These are phyloP conservation scores for Drosophila macrospina DNA, from an alignment of 2,888 invertebrate species.

Conservation along the genomic window DNA sequence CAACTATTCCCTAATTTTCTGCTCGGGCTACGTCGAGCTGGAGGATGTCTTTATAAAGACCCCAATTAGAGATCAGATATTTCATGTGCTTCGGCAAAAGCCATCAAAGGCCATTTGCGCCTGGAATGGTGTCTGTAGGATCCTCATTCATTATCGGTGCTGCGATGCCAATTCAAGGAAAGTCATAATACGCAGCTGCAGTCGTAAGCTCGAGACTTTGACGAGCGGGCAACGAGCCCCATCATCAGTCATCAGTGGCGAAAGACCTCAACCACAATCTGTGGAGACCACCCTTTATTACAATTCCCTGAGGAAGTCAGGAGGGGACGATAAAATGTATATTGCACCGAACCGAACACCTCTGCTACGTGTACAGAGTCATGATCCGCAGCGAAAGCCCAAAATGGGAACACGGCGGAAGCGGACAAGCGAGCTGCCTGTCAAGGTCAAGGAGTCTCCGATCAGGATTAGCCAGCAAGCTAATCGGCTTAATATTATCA, in stretches of 20 bases:
- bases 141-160: background rate
- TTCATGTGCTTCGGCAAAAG: background rate
- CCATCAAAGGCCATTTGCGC: background rate
- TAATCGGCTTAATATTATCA: background rate
- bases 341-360: too few relatives aligned
- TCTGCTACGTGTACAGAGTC: background rate
- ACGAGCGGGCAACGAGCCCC: too few relatives aligned
- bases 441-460: background rate
- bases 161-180: background rate
- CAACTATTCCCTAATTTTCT: slow-evolving; percentile 9
- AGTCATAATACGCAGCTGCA: background rate
- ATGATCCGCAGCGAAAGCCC: too few relatives aligned
- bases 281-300: background rate
- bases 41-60: slow-evolving; percentile 7
- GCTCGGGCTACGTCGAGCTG: slow-evolving; percentile 6
- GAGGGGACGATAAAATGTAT: background rate
- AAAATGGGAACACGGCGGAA: background rate
- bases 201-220: background rate
- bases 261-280: background rate
- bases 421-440: background rate
- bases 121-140: background rate
- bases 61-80: slow-evolving; percentile 6
- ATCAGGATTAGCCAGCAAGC: background rate
- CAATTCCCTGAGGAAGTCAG: background rate
- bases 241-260: background rate